Evolutionary conservation across 2,888 invertebrate species (phyloP).

Genomic region (Heteromyza rotundicornis): DNA sequence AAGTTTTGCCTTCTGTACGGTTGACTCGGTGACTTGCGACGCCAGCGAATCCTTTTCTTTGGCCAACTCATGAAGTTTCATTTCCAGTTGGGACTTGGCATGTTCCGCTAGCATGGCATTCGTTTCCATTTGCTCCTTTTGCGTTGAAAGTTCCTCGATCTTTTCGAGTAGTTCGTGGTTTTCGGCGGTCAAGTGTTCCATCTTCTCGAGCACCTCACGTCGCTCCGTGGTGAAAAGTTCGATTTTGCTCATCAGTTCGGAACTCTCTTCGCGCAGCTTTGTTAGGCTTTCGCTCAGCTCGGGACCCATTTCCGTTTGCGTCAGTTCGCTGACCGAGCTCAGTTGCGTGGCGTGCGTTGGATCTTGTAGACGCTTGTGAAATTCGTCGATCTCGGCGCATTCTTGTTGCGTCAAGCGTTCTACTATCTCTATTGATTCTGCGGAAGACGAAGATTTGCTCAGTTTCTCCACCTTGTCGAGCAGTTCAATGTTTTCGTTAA

Average conservation of each 20-base stretch:
- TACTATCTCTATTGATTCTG: conserved; percentile 78
- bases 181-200: conserved; percentile 69
- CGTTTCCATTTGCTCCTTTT: conserved; percentile 62
- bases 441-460: conserved; percentile 74
- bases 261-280: conserved; percentile 69
- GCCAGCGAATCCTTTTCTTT: conserved; percentile 61
- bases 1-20: conserved; percentile 44
- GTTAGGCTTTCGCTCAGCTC: conserved; percentile 67
- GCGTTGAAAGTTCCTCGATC: conserved; percentile 65
- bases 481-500: conserved; percentile 77
- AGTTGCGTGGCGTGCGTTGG: conserved; percentile 33
- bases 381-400: conserved; percentile 73
- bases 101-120: conserved; percentile 33
- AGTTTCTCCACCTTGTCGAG: conserved; percentile 76
- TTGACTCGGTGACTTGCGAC: conserved; percentile 43
- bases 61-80: conserved; percentile 57
- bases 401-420: conserved; percentile 75
- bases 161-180: conserved; percentile 66
- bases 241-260: conserved; percentile 72
- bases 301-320: conserved; percentile 54
- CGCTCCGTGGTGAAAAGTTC: conserved; percentile 74
- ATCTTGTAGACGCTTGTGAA: conserved; percentile 64
- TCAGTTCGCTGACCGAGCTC: conserved; percentile 47
- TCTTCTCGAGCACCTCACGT: conserved; percentile 73
- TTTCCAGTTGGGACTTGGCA: conserved; percentile 47